Evolutionary conservation across 2,888 invertebrate genomes (phyloP), one percentile per base, ranked within the genome.

Genomic region (Coenonympha glycerion): DNA sequence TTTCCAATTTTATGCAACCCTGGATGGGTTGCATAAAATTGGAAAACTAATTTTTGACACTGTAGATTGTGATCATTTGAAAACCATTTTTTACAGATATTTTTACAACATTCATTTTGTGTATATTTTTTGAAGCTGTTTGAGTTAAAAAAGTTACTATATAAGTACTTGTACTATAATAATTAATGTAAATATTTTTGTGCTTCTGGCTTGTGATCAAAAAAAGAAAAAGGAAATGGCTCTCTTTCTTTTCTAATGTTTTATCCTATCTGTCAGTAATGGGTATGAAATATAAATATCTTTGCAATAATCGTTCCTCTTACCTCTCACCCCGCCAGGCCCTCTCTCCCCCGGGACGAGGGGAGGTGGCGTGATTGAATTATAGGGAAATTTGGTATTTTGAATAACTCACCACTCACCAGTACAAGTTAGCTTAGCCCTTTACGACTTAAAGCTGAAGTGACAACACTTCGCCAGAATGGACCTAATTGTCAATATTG

Each of bases 341-440:
- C 24, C 24, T 39, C 65, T 66, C 68, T 70, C 80, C 70, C 75
- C 62, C 59, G 76, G 79, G 77, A 72, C 68, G 61, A 67, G 61
- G 55, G 71, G 70, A 64, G 57, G 66, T 64, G 69, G 65, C 64
- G 69, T 81, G 80, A 86, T 87, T 86, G 86, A 86, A 87, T 87
- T 85, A 85, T 83, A 79, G 81, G 79, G 79, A 79, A 82, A 84
- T 84, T 85, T 83, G 77, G 83, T 83, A 82, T 84, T 85, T 83
- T 82, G 85, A 85, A 86, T 86, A 78, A 86, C 82, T 85, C 76
- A 82, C 73, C 59, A 86, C 82, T 85, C 76, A 82, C 73, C 59
- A 65, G 63, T 63, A 65, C 65, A 68, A 74, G 80, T 78, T 80
- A 78, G 50, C 16, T 45, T 45, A 34, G 79, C 84, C 82, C 84